Base-by-base conservation (phyloP, 2,113 vertebrate genomes). In the Hirundichthys speculiger region DNA sequence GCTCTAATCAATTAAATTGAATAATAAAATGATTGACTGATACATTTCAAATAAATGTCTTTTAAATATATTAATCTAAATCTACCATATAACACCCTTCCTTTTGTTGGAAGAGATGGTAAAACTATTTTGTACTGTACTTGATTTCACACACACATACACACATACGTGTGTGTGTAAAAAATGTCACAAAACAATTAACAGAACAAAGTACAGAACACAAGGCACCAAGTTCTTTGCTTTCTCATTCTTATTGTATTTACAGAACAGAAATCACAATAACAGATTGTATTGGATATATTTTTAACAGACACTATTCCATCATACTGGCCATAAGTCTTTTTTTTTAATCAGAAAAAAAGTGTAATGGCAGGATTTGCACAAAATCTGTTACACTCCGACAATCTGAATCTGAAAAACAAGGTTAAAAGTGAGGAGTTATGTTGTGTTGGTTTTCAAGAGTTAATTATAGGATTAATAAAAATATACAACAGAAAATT, bases 281-380 rank as follows among this genome's bases (percentile, higher is more conserved):
- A 66, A 69, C 12, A 64, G 50, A 62, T 47, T 63, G 15, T 62
- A 66, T 77, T n/a, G n/a, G n/a, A n/a, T n/a, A n/a, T n/a, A n/a
- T n/a, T n/a, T 81, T 77, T 11, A 62, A 25, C 55, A 80, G 53
- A 60, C 83, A 83, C 80, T 52, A 79, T 56, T 27, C 22, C 52
- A 53, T 41, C 52, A 53, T 41, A 66, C 70, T 48, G 64, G 41
- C 62, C 59, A 13, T 34, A 34, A 34, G 27, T 27, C 27, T 27
- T 27, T 27, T 4, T 27, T 27, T 27, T 27, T 4, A 8, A 8
- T 4, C 3, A 27, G 8, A 27, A 27, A 27, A 27, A 27, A 27
- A 27, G 27, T 3, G 27, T 27, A 27, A 18, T 15, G n/a, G 40
- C 24, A 49, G 45, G 19, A 55, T 65, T 41, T 46, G 15, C 41